Conservation (phyloP, 2,113 vertebrate species). For the Burhinus oedicnemus region DNA sequence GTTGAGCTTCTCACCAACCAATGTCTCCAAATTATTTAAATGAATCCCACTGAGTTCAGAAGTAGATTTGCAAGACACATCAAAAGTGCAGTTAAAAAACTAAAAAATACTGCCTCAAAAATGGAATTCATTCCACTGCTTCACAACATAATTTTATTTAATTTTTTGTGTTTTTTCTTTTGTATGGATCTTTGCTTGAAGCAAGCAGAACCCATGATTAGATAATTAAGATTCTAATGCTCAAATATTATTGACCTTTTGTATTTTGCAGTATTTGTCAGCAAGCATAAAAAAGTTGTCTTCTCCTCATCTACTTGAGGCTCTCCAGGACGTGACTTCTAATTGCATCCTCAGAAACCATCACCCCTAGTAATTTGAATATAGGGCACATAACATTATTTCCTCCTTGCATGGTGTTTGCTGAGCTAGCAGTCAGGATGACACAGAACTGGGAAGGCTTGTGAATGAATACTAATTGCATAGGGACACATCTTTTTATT, state of each 20-base stretch:
- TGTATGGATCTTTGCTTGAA: neutral
- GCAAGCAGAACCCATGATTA: neutral
- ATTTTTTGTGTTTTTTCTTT: neutral
- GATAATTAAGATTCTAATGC: constrained; percentile 3
- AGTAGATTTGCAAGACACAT: neutral
- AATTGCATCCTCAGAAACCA: constrained; percentile 19
- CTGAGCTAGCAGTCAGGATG: neutral
- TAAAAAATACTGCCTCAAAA: neutral
- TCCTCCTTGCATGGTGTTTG: neutral
- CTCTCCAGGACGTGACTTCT: neutral
- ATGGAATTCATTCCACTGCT: neutral
- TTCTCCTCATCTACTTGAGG: neutral
- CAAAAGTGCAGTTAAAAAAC: neutral
- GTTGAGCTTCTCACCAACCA: neutral
- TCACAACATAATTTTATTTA: neutral
- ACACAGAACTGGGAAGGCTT: neutral
- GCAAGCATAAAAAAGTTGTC: neutral
- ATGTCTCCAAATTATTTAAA: neutral
- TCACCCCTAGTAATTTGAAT: neutral
- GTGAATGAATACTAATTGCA: neutral
- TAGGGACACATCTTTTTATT: neutral
- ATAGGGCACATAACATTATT: neutral
- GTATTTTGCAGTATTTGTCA: neutral
- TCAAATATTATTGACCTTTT: constrained; percentile 23
- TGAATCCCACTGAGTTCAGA: neutral